Evolutionary conservation across 2,113 vertebrate species (phyloP).

Genomic region (Planiliza haematocheilus): DNA sequence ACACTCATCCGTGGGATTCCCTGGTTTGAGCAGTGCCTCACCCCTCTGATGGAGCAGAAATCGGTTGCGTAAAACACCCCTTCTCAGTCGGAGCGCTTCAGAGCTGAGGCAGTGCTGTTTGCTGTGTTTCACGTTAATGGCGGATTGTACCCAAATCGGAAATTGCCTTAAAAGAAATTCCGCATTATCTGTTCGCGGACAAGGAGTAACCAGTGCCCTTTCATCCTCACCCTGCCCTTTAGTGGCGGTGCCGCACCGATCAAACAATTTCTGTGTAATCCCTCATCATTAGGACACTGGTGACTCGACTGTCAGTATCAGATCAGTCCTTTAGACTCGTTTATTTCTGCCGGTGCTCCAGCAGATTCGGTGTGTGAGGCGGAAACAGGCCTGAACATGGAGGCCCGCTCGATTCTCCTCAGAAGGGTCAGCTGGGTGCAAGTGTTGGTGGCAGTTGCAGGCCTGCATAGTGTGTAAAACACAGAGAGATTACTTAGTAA

Average conservation of each 20-base stretch:
- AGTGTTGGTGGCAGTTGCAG: slow-evolving; percentile 24
- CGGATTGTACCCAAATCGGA: slow-evolving; percentile 30
- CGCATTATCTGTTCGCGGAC: slow-evolving; percentile 28
- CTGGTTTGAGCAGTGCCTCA: slow-evolving; percentile 68
- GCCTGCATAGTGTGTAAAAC: too few species aligned
- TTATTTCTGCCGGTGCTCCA: background rate
- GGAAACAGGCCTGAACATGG: slow-evolving; percentile 42
- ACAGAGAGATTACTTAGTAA: background rate
- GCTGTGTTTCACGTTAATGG: slow-evolving; percentile 43
- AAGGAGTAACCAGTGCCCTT: background rate
- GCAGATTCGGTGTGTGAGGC: slow-evolving; percentile 14
- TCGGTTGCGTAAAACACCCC: slow-evolving; percentile 62
- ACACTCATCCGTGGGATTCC: slow-evolving; percentile 34
- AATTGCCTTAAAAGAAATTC: slow-evolving; percentile 42
- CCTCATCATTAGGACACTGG: background rate
- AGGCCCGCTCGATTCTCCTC: slow-evolving; percentile 37
- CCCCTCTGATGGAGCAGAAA: slow-evolving; percentile 63
- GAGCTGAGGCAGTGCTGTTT: slow-evolving; percentile 4
- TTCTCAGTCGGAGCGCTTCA: slow-evolving; percentile 6
- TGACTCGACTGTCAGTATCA: background rate
- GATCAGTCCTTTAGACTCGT: slow-evolving; percentile 8
- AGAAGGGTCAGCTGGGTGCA: slow-evolving; percentile 61
- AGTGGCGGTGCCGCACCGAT: slow-evolving; percentile 8
- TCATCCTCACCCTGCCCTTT: slow-evolving; percentile 8
- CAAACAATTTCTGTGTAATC: slow-evolving; percentile 2